Conservation (phyloP, 1,140 invertebrate species). For the Orussus abietinus region DNA sequence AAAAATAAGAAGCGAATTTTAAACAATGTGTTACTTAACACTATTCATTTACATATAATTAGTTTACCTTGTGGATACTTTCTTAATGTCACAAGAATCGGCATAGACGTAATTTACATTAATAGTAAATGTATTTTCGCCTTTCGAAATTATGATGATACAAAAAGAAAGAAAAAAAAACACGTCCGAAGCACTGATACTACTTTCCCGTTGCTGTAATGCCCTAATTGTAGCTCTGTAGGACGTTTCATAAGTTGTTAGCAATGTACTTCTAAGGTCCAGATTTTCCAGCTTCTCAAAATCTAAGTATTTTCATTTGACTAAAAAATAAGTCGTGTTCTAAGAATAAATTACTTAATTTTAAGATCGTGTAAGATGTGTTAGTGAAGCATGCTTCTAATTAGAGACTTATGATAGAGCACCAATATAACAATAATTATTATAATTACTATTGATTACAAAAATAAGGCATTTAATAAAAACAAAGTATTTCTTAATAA, state of each 20-base stretch:
- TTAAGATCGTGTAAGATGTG: slow-evolving; percentile 52
- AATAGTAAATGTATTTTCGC: too few relatives aligned
- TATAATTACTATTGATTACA: slow-evolving; percentile 51
- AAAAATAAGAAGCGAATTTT: too few relatives aligned
- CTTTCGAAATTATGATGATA: too few relatives aligned
- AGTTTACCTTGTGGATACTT: too few relatives aligned
- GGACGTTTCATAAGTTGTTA: slow-evolving; percentile 1
- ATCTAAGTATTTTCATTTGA: slow-evolving; percentile 43
- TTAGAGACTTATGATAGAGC: slow-evolving; percentile 51
- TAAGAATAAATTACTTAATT: slow-evolving; percentile 48
- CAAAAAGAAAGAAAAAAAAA: too few relatives aligned
- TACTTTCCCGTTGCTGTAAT: too few relatives aligned
- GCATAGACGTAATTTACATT: too few relatives aligned
- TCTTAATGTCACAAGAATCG: too few relatives aligned
- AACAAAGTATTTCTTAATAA: slow-evolving; percentile 58
- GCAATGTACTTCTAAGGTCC: slow-evolving; percentile 13
- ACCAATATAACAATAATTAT: slow-evolving; percentile 56
- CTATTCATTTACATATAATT: too few relatives aligned
- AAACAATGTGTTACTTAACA: too few relatives aligned
- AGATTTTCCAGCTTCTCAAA: slow-evolving; percentile 29
- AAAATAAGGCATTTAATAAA: slow-evolving; percentile 55
- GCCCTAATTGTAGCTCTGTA: too few relatives aligned
- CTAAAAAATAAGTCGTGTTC: slow-evolving; percentile 42
- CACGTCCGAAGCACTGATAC: too few relatives aligned
- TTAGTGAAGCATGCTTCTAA: slow-evolving; percentile 54